phyloP scores from a whole-genome alignment of 2,797 vertebrate genomes.

The Eremophila alpestris region DNA sequence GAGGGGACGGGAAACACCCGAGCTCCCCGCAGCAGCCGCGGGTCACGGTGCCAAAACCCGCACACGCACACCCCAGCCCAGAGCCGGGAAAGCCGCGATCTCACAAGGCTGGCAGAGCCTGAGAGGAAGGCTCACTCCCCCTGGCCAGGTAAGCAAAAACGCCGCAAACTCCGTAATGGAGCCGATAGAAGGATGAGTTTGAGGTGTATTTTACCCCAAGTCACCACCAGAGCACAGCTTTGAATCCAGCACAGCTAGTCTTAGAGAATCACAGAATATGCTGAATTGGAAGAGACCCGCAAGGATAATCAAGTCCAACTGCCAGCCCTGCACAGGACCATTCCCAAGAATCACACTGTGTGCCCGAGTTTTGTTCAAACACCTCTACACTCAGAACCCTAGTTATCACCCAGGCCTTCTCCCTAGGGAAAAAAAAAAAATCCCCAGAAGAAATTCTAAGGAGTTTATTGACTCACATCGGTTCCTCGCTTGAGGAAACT shows the following conservation, averaged over 20 bases:
- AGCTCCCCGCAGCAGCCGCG: accelerated
- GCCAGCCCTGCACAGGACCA: not conserved
- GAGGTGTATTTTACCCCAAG: not conserved
- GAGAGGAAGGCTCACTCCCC: not conserved
- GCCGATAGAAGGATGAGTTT: not conserved
- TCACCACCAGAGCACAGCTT: not conserved
- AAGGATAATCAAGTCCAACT: not conserved
- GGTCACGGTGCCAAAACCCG: accelerated
- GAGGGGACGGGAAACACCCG: accelerated
- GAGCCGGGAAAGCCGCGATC: not conserved
- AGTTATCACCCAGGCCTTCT: not conserved
- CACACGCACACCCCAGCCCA: accelerated
- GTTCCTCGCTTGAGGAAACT: not conserved
- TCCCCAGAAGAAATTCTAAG: not conserved
- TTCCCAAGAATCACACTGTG: not conserved
- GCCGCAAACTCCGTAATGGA: not conserved
- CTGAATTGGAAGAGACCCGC: not conserved
- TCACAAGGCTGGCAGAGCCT: not conserved
- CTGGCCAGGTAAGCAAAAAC: not conserved
- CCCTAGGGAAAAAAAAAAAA: not conserved
- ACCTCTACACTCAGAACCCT: not conserved
- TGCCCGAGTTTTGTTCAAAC: not conserved
- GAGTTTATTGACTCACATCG: not conserved
- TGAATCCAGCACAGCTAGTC: not conserved
- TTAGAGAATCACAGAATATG: not conserved